Base-by-base conservation (phyloP, 2,888 invertebrate genomes). In the Ichneumoninae sp. region DNA sequence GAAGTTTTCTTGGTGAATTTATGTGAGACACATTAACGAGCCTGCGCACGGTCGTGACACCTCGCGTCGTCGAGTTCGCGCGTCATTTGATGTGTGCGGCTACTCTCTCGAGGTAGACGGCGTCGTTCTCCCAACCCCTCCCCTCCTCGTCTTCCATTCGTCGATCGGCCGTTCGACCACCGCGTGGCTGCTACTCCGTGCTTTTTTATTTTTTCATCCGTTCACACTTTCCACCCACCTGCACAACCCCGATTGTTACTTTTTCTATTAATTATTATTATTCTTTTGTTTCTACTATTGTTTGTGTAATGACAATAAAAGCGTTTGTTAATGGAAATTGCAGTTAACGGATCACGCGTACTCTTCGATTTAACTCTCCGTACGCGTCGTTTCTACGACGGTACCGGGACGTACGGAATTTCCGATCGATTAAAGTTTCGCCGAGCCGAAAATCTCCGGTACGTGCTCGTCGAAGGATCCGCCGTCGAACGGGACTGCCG, bases 1-100 rank as follows among this genome's bases (percentile, higher is more conserved):
- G 22, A 54, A 33, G 40, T 71, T 22, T 57, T n/a, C 30, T 40
- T 10, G 13, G 33, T 7, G 3, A 44, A 73, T 60, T 60, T n/a
- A 44, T 44, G 3, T 4, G 13, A 7, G 16, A 44, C n/a, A 44
- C 22, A 54, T 77, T 69, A 69, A 57, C 68, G 77, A 68, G 47
- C 8, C 30, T n/a, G 26, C 5, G 30, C 57, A n/a, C 30, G n/a
- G 26, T 44, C 68, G 57, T 69, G 16, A 57, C 57, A 69, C 69
- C 57, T 69, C 77, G 77, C 69, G 68, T 77, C 77, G 54, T 57
- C 63, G 60, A 47, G 44, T n/a, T 66, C 57, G 63, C 54, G 63
- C 75, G 63, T 60, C 69, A 47, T 77, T 77, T 52, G 33, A 63
- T 63, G 63, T 63, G 63, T 33, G 33, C 63, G 63, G 16, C 63